Base-by-base conservation (phyloP, 2,113 vertebrate genomes). In the Triplophysa dalaica region DNA sequence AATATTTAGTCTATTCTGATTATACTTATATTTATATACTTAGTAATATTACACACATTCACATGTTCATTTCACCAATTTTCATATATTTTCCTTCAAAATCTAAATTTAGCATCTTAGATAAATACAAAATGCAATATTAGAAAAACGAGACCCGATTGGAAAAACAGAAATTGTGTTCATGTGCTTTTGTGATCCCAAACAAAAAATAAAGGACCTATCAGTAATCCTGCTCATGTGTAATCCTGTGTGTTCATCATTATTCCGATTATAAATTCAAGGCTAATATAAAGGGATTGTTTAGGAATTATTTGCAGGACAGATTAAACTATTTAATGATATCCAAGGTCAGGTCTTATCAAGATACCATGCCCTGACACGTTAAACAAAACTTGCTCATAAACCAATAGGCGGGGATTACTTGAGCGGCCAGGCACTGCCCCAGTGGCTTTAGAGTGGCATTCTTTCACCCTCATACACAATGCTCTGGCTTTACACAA, bases 261-360 rank as follows among this genome's bases (percentile, higher is more conserved):
- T 81, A 85, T 84, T 86, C 70, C 66, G 65, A 82, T 86, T 86
- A 82, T 29, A 8, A 12, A 80, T 65, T 48, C 58, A n/a, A 54
- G 29, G 70, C 56, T 75, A 75, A 82, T 76, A 63, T 78, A 22
- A 45, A 68, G 24, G n/a, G 22, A 17, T 60, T 78, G 66, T 68
- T 70, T 72, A 58, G 52, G 43, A 69, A 79, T 72, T 79, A 68
- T 77, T 72, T 83, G 33, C 64, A 61, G 8, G 62, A 72, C 16
- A 75, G 81, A 81, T 82, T 86, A 70, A 73, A 54, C 62, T 64
- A 67, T 62, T 77, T 17, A 24, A 4, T 16, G 8, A 66, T 22
- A 72, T 50, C 41, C 24, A 64, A 70, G 70, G 50, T 58, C 62
- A 38, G 16, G 45, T 64, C 21, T 48, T 19, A 22, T 26, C 2